A percentile compares a stretch with the other conserved stretches of the same genome.
phyloP scores from a whole-genome alignment of 2,888 invertebrate genomes.

The Ennomos quercinarius region DNA sequence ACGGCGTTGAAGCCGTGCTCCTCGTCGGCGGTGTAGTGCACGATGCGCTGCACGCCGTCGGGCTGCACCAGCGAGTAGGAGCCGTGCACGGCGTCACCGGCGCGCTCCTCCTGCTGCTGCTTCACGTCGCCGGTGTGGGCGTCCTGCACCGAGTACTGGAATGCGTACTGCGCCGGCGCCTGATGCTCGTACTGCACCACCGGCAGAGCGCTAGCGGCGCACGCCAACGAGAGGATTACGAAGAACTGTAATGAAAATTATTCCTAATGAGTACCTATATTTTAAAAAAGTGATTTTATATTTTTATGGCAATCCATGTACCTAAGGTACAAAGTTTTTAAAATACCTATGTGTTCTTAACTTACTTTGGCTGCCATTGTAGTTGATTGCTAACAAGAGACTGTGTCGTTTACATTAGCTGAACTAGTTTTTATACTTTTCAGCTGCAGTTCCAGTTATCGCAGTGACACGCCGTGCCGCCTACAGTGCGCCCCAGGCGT shows the following conservation, averaged over 20 bases:
- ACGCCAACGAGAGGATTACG: slow-evolving; percentile 48
- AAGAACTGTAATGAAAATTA: slow-evolving; percentile 7
- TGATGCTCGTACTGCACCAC: slow-evolving; percentile 63
- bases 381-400: background rate
- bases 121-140: slow-evolving; percentile 75
- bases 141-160: slow-evolving; percentile 77
- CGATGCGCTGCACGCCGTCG: slow-evolving; percentile 75
- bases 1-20: slow-evolving; percentile 77
- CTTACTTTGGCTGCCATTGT: slow-evolving; percentile 14
- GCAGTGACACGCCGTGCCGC: no score
- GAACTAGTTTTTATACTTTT: slow-evolving; percentile 3
- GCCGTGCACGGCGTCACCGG: slow-evolving; percentile 75
- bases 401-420: background rate
- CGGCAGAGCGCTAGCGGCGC: slow-evolving; percentile 44
- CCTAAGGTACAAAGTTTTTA: background rate
- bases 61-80: slow-evolving; percentile 80
- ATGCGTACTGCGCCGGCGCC: slow-evolving; percentile 74
- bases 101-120: slow-evolving; percentile 75
- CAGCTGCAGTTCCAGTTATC: no score
- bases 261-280: no score
- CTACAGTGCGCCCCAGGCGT: no score
- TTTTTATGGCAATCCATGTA: no score
- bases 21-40: slow-evolving; percentile 76
- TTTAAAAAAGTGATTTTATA: no score
- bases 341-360: background rate